Evolutionary conservation across 2,797 vertebrate species (phyloP).

Genomic region (Gymnothorax javanicus): DNA sequence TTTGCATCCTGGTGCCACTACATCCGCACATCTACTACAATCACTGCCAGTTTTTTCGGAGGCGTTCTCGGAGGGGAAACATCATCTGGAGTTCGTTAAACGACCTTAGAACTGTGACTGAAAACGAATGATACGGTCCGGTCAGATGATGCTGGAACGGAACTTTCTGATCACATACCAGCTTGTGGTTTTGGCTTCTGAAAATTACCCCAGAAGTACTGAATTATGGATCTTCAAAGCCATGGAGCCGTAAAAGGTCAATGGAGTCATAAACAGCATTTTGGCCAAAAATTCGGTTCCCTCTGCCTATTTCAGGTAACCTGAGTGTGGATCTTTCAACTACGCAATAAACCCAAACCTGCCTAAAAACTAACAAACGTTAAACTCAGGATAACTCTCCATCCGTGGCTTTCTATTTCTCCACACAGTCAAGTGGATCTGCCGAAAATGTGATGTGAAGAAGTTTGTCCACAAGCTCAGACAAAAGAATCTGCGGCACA

Average conservation of each 20-base stretch:
- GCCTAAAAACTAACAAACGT: too few relatives aligned
- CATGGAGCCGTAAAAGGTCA: not conserved
- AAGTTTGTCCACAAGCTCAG: too few relatives aligned
- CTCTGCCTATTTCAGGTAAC: not conserved
- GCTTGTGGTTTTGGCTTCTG: not conserved
- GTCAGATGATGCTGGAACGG: not conserved
- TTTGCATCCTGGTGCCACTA: too few relatives aligned
- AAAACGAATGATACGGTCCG: not conserved
- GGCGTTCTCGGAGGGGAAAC: not conserved
- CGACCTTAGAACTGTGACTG: not conserved
- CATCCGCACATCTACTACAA: too few relatives aligned
- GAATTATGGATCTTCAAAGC: not conserved
- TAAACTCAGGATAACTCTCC: too few relatives aligned
- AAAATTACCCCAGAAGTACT: not conserved
- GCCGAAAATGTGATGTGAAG: too few relatives aligned
- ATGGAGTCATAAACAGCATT: not conserved
- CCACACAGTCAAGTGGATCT: too few relatives aligned
- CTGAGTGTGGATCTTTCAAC: not conserved
- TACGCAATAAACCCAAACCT: too few relatives aligned
- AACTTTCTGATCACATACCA: not conserved
- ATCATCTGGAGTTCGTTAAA: not conserved
- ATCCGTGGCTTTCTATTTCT: too few relatives aligned
- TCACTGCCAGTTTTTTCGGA: not conserved
- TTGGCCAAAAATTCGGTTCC: too few relatives aligned
- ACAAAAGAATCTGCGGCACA: too few relatives aligned